Evolutionary conservation across 2,888 invertebrate species (phyloP), one percentile per base, ranked within the genome.

Genomic region (Mesorhabditis spiculigera): DNA sequence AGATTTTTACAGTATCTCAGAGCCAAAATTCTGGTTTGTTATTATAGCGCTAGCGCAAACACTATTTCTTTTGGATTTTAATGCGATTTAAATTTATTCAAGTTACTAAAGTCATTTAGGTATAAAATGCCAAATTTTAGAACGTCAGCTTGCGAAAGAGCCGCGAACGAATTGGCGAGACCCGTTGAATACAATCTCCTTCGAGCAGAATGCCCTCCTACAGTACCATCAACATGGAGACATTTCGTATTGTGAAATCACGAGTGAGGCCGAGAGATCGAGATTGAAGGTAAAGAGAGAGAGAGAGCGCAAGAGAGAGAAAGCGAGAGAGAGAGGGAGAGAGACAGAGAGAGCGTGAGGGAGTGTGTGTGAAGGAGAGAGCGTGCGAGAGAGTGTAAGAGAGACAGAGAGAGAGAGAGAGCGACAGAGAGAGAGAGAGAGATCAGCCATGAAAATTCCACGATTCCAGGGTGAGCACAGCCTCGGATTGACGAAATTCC

Each of bases 181-280:
- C 71, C 76, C 76, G 6, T 73, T 76, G 64, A 67, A 63, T 43
- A 45, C 28, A 5, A 63, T 63, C 5, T 69, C 71, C 13, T 50
- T 72, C 66, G 76, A 75, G 67, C 75, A 78, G 65, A 73, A 74
- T 70, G 74, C 75, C 64, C 75, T 81, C 3, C n/a, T 50, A 63
- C 81, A 78, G 43, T 83, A 81, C 74, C 82, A 83, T 71, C 83
- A 83, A 69, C 82, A 82, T 63, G 83, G 83, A 16, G 83, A 83
- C 67, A 79, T 83, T 62, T 79, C 81, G 44, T 83, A 82, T 72
- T 83, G 80, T 68, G 83, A 83, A 68, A 71, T 83, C 63, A 78
- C 83, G 5, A 73, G 77, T 5, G 83, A 83, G 28, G 72, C 75
- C 10, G 79, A 81, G 70, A 65, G 71, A 45, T 63, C 43, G 41